Evolutionary conservation across 37 sponge, comb jelly and placozoan genomes (phyloP).

Genomic region (Spongilla lacustris): DNA sequence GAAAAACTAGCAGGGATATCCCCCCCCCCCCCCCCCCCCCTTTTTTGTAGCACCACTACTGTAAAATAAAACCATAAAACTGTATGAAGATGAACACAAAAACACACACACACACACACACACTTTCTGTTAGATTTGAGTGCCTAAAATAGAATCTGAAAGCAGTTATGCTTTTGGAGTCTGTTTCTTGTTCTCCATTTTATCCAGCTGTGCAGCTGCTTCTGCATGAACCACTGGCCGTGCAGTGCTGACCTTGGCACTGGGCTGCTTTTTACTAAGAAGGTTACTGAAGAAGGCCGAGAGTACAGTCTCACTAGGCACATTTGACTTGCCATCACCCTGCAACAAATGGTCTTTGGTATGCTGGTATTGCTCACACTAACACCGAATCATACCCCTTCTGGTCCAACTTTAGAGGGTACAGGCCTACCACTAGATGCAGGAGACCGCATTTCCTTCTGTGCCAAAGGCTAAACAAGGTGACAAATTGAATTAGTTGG

Average conservation of each 20-base stretch:
- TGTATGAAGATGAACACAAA: background rate
- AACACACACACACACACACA: conserved; percentile 23
- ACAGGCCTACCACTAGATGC: background rate
- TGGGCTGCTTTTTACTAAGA: conserved; percentile 58
- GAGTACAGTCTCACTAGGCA: conserved; percentile 66
- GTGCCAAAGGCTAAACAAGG: background rate
- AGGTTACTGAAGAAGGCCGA: conserved; percentile 92
- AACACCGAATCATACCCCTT: background rate
- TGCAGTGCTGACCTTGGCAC: conserved; percentile 20
- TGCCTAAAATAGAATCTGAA: background rate
- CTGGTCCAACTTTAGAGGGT: background rate
- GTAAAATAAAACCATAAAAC: background rate
- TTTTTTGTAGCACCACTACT: background rate
- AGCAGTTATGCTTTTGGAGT: background rate
- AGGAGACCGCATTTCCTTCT: background rate
- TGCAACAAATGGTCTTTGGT: background rate
- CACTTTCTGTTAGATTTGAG: background rate
- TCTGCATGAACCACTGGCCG: conserved; percentile 8
- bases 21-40: too few relatives aligned
- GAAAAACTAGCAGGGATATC: too few relatives aligned
- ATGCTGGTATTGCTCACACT: background rate
- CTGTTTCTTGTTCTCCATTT: conserved; percentile 40
- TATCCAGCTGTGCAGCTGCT: conserved; percentile 69
- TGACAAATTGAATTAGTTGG: background rate
- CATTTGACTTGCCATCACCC: conserved; percentile 32